phyloP scores from a whole-genome alignment of 2,113 vertebrate genomes.

The Myiagra hebetior region DNA sequence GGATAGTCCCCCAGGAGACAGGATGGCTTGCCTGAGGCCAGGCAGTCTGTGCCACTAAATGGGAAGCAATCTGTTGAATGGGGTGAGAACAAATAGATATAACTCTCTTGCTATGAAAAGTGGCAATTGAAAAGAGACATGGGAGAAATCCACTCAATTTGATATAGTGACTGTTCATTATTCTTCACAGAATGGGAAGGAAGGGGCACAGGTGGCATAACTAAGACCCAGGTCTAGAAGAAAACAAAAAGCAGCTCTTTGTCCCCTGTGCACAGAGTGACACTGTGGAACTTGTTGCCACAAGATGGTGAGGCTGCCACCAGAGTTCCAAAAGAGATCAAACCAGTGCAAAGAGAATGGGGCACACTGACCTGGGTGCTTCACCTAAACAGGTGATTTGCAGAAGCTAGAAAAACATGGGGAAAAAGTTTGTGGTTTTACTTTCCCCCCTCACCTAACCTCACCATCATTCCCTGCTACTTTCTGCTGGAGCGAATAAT shows the following conservation, averaged over 20 bases:
- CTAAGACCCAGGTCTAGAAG: not conserved
- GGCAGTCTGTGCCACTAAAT: conserved; percentile 9
- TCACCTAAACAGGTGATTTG: not conserved
- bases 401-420: not conserved
- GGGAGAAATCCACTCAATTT: not conserved
- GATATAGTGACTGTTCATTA: not conserved
- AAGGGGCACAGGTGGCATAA: not conserved
- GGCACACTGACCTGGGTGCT: not conserved
- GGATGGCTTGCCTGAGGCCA: conserved; percentile 35
- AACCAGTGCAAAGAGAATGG: not conserved
- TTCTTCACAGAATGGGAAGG: not conserved
- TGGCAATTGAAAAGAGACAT: not conserved
- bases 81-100: not conserved
- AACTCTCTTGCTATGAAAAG: not conserved
- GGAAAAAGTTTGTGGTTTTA: not conserved
- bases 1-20: conserved; percentile 20
- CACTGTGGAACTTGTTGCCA: not conserved
- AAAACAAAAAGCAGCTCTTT: not conserved
- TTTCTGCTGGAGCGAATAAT: not conserved
- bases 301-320: not conserved
- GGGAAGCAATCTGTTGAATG: conserved; percentile 21
- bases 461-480: not conserved
- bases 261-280: accelerated
- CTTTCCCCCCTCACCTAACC: accelerated
- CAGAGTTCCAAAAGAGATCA: not conserved